These are phyloP conservation scores for Lithophane leautieri DNA, from an alignment of 2,888 invertebrate genomes.

Conservation along the genomic window DNA sequence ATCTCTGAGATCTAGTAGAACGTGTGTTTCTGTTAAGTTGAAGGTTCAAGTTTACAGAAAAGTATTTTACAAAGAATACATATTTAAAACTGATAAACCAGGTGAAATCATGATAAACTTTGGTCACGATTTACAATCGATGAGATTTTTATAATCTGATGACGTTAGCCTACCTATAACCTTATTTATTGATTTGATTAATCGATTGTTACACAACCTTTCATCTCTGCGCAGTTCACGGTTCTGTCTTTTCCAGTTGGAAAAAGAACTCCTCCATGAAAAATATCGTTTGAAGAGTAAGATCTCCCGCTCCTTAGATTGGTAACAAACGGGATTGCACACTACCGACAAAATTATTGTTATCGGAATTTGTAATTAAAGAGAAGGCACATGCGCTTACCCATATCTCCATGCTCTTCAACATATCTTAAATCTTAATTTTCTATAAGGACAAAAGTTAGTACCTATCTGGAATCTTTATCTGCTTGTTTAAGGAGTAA, in stretches of 20 bases:
- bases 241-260: too few relatives aligned
- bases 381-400: background rate
- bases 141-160: background rate
- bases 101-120: background rate
- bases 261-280: background rate
- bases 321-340: too few relatives aligned
- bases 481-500: conserved; percentile 22
- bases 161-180: background rate
- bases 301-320: background rate
- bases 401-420: background rate
- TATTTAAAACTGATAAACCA: background rate
- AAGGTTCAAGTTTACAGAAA: conserved; percentile 11
- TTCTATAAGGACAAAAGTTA: conserved; percentile 3
- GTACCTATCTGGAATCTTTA: conserved; percentile 25
- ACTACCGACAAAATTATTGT: background rate
- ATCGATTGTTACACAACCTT: background rate
- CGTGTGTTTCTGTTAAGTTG: conserved; percentile 12
- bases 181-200: background rate
- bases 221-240: background rate
- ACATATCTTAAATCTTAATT: conserved; percentile 34
- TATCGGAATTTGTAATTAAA: background rate
- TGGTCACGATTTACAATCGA: background rate
- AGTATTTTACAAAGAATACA: background rate
- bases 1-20: conserved; percentile 35
- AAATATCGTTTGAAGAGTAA: background rate